Percentiles rank a stretch among this genome's conserved stretches.
These are phyloP conservation scores for Vanacampus margaritifer DNA, from an alignment of 2,113 vertebrate genomes.

Conservation along the genomic window DNA sequence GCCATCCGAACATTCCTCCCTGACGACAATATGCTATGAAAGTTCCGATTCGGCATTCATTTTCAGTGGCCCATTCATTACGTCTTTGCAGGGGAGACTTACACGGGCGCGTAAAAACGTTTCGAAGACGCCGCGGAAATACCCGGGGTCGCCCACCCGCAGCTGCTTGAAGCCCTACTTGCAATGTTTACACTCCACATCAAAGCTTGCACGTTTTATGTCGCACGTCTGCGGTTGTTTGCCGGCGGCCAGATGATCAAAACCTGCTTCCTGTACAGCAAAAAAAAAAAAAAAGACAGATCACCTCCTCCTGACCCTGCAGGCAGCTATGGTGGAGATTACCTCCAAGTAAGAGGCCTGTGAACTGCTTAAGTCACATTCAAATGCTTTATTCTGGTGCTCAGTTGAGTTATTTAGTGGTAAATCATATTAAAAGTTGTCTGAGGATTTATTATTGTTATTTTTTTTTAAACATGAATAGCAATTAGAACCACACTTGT, in stretches of 20 bases:
- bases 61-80: background rate
- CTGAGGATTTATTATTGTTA: no score
- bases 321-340: background rate
- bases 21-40: no score
- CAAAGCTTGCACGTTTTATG: constrained; percentile 16
- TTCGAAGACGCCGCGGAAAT: constrained; percentile 3
- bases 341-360: constrained; percentile 1
- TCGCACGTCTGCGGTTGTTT: constrained; percentile 13
- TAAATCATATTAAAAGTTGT: no score
- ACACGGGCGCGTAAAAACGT: constrained; percentile 2
- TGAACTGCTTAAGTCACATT: background rate
- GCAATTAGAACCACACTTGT: no score
- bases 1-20: no score
- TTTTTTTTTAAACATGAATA: no score
- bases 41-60: no score
- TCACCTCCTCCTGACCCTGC: background rate
- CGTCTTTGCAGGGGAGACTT: constrained; percentile 9
- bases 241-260: constrained; percentile 6
- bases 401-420: no score
- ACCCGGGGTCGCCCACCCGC: background rate
- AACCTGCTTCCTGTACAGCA: background rate
- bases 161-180: background rate
- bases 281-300: constrained; percentile 2
- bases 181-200: constrained; percentile 9
- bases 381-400: no score